Percentiles rank a stretch among this genome's conserved stretches.
These are phyloP conservation scores for Ischnura elegans DNA, from an alignment of 2,888 invertebrate genomes.

Conservation along the genomic window DNA sequence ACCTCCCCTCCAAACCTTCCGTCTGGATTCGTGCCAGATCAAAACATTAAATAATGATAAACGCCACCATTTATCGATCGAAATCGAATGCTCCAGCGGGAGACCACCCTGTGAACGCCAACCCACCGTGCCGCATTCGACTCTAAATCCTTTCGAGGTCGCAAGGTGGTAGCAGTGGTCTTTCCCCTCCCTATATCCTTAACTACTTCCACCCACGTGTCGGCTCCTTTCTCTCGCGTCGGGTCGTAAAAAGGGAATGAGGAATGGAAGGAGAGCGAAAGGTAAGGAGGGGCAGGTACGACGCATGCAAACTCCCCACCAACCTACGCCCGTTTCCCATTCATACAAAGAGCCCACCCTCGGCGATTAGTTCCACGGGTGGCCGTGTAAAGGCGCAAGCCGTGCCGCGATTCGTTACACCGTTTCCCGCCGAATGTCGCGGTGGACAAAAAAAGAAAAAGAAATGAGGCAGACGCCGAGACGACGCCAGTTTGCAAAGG, in stretches of 20 bases:
- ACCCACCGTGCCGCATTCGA: neutral
- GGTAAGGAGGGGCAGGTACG: neutral
- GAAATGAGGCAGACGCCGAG: neutral
- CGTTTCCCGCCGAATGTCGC: slow-evolving; percentile 8
- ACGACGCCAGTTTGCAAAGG: neutral
- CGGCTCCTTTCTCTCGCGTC: neutral
- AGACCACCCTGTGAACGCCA: neutral
- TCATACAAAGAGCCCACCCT: neutral
- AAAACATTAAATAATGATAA: too few species aligned
- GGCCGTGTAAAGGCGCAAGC: neutral
- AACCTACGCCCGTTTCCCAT: neutral
- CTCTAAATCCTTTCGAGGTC: slow-evolving; percentile 12
- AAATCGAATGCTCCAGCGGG: neutral
- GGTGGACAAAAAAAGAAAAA: slow-evolving; percentile 21
- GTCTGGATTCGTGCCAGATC: too few species aligned
- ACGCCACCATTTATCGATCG: too few species aligned
- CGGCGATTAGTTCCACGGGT: neutral
- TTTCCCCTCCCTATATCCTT: neutral
- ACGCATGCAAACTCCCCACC: neutral
- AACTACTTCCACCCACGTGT: neutral
- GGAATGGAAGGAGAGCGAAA: neutral
- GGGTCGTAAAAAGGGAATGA: neutral
- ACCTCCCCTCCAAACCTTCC: too few species aligned
- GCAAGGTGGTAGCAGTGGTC: neutral
- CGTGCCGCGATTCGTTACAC: neutral